Percentiles rank a stretch among this genome's conserved stretches.
Conservation (phyloP, 2,113 vertebrate species). For the Euleptes europaea region DNA sequence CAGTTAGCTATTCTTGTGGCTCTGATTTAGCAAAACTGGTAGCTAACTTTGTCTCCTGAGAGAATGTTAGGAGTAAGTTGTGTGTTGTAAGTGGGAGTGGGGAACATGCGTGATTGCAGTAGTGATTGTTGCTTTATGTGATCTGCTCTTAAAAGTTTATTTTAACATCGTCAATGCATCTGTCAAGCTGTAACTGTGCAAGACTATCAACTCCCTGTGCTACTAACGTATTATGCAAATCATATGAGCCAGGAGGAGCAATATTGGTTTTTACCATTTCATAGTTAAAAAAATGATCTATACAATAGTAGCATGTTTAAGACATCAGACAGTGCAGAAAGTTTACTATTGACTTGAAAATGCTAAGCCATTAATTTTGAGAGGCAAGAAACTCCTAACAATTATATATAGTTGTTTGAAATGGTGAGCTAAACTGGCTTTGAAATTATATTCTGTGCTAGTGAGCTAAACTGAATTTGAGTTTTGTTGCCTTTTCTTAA, state of each 20-base stretch:
- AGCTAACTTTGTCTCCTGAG: slow-evolving; percentile 79
- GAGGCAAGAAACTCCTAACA: slow-evolving; percentile 52
- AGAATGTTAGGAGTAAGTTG: slow-evolving; percentile 78
- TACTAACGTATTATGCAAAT: slow-evolving; percentile 60
- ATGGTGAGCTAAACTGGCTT: slow-evolving; percentile 62
- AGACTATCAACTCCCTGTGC: slow-evolving; percentile 62
- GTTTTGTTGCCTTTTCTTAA: slow-evolving; percentile 57
- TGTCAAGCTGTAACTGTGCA: slow-evolving; percentile 56
- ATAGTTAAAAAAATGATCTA: slow-evolving; percentile 58
- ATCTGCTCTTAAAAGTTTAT: slow-evolving; percentile 69
- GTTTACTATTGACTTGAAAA: slow-evolving; percentile 54
- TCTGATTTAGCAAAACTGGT: slow-evolving; percentile 71
- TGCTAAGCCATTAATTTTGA: slow-evolving; percentile 48
- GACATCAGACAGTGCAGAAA: slow-evolving; percentile 58
- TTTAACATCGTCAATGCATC: slow-evolving; percentile 64
- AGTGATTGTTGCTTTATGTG: slow-evolving; percentile 75
- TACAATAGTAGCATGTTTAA: slow-evolving; percentile 60
- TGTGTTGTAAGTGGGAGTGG: slow-evolving; percentile 63
- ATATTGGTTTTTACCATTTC: slow-evolving; percentile 64
- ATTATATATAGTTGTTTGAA: slow-evolving; percentile 44
- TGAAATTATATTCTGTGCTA: slow-evolving; percentile 58
- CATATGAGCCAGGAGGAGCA: slow-evolving; percentile 69
- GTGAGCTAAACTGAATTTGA: slow-evolving; percentile 51
- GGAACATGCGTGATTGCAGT: slow-evolving; percentile 72
- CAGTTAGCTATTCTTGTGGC: slow-evolving; percentile 79